Evolutionary conservation across 2,113 vertebrate species (phyloP).

Genomic region (Neodontobutis hainanensis): DNA sequence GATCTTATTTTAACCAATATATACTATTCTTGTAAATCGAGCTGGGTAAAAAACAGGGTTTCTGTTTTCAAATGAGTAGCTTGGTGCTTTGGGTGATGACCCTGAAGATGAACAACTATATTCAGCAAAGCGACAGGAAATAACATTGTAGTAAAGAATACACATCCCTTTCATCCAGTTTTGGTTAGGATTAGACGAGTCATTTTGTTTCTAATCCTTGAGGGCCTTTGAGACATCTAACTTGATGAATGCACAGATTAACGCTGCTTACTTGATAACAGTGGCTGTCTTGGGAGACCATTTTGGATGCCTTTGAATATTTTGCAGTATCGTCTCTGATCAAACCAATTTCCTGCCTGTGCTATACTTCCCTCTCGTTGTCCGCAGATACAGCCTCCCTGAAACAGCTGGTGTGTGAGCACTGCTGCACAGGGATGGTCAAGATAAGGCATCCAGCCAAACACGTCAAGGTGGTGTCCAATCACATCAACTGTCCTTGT

Average conservation of each 20-base stretch:
- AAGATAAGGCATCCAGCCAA: slow-evolving; percentile 20
- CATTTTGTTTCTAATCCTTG: neutral
- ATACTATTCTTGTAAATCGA: no score
- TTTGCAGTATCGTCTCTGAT: neutral
- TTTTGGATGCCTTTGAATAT: slow-evolving; percentile 9
- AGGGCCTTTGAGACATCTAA: slow-evolving; percentile 31
- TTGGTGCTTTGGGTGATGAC: no score
- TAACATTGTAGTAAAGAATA: no score
- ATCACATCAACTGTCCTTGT: slow-evolving; percentile 37
- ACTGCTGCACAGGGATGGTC: slow-evolving; percentile 5
- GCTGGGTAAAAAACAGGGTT: no score
- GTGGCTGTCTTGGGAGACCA: slow-evolving; percentile 1
- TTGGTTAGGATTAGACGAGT: no score
- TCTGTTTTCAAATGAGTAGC: no score
- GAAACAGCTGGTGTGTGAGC: slow-evolving; percentile 1
- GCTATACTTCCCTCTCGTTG: neutral
- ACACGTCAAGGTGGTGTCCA: slow-evolving; percentile 17
- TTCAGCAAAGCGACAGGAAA: no score
- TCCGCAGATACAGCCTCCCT: neutral
- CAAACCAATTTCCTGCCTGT: slow-evolving; percentile 23
- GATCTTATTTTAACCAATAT: no score
- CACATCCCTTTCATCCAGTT: no score
- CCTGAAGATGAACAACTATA: no score
- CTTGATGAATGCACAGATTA: slow-evolving; percentile 40
- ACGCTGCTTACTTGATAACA: slow-evolving; percentile 28